These are phyloP conservation scores for Drosophila paulistorum DNA, from an alignment of 1,140 invertebrate species.

Conservation along the genomic window DNA sequence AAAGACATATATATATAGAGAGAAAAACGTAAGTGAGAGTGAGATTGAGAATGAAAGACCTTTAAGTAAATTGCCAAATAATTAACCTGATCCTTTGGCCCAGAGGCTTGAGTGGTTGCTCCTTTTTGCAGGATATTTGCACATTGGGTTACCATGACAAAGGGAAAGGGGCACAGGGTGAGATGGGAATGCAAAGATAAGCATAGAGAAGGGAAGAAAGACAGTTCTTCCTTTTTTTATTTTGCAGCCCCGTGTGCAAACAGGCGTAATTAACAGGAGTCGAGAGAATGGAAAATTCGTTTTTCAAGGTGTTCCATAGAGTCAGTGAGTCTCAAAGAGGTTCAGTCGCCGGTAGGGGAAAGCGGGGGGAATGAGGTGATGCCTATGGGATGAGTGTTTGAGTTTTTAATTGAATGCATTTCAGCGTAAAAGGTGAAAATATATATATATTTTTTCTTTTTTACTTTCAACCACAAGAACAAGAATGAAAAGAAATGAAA, in stretches of 20 bases:
- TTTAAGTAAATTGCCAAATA: conserved; percentile 69
- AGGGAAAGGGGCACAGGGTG: too few relatives aligned
- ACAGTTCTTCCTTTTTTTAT: conserved; percentile 13
- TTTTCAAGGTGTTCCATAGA: conserved; percentile 8
- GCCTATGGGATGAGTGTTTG: conserved; percentile 38
- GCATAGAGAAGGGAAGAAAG: conserved; percentile 32
- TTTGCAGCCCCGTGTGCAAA: conserved; percentile 34
- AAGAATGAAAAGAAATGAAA: conserved; percentile 3
- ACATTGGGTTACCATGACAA: conserved; percentile 45
- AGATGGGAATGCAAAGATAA: not conserved
- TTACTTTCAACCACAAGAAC: conserved; percentile 28
- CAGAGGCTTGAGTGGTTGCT: conserved; percentile 47
- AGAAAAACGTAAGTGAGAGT: not conserved
- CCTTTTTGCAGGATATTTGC: conserved; percentile 60
- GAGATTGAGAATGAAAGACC: conserved; percentile 25
- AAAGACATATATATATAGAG: not conserved
- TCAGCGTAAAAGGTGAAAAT: conserved; percentile 75
- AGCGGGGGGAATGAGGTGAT: not conserved
- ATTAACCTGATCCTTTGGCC: conserved; percentile 55
- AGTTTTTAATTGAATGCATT: conserved; percentile 78
- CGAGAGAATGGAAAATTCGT: conserved; percentile 18
- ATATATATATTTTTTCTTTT: conserved; percentile 19
- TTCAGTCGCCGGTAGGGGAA: not conserved
- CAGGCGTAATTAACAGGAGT: conserved; percentile 64
- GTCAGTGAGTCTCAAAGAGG: not conserved